Conservation (phyloP, 2,113 vertebrate genomes). For the Seriola aureovittata region DNA sequence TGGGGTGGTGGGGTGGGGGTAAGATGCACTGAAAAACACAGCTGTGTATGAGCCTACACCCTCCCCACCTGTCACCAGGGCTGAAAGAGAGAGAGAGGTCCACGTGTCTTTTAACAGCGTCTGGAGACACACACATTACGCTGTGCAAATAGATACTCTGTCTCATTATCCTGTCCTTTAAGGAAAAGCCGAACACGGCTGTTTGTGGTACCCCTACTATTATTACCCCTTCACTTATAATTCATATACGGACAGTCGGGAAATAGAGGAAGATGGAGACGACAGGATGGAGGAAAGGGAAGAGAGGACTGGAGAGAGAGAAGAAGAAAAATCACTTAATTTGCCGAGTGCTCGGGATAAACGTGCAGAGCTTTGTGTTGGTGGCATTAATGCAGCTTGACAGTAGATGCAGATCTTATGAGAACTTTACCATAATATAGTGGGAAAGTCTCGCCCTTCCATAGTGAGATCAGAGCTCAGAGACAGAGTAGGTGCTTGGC, state of each 20-base stretch:
- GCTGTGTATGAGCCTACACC: constrained; percentile 15
- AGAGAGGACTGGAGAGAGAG: constrained; percentile 36
- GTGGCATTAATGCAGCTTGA: constrained; percentile 9
- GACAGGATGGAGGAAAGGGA: constrained; percentile 15
- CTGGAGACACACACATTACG: constrained; percentile 83
- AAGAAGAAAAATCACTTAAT: constrained; percentile 31
- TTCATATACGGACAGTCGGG: constrained; percentile 74
- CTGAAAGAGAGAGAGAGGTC: constrained; percentile 54
- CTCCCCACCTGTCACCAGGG: constrained; percentile 24
- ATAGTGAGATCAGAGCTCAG: neutral
- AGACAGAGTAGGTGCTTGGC: neutral
- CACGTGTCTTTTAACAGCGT: constrained; percentile 74
- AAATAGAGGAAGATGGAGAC: constrained; percentile 49
- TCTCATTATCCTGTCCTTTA: constrained; percentile 87
- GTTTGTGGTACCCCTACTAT: constrained; percentile 78
- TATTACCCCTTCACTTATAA: constrained; percentile 74
- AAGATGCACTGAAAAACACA: neutral
- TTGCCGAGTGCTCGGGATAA: constrained; percentile 25
- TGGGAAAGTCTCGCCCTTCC: neutral
- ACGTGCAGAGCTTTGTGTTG: constrained; percentile 17
- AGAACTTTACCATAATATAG: neutral
- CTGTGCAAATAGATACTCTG: constrained; percentile 84
- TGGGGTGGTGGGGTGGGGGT: neutral
- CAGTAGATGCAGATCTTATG: neutral
- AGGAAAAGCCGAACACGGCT: constrained; percentile 76